Evolutionary conservation across 1,140 invertebrate genomes (phyloP).

Genomic region (Procambarus virginalis): DNA sequence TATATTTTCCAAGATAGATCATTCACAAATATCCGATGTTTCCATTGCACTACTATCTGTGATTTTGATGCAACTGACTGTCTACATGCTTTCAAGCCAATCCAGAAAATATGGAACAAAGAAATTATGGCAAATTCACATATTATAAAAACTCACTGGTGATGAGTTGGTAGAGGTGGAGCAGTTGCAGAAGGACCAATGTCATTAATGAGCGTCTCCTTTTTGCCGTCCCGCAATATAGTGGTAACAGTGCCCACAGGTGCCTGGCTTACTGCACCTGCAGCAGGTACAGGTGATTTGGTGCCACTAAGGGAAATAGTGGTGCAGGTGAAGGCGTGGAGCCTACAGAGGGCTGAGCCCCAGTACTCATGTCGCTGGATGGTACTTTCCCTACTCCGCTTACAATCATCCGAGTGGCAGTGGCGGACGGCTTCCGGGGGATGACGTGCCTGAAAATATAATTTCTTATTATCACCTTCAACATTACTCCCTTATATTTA

Average conservation of each 20-base stretch:
- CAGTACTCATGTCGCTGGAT: conserved; percentile 66
- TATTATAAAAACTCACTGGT: conserved; percentile 30
- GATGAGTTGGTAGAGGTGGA: conserved; percentile 16
- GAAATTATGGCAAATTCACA: background rate
- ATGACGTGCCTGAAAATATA: conserved; percentile 44
- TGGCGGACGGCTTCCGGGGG: conserved; percentile 68
- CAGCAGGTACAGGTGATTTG: conserved; percentile 63
- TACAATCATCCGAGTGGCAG: conserved; percentile 66
- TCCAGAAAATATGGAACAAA: background rate
- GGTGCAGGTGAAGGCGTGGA: conserved; percentile 64
- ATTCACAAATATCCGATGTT: no score
- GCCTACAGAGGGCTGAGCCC: conserved; percentile 54
- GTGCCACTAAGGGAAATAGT: conserved; percentile 43
- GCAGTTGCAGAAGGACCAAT: conserved; percentile 68
- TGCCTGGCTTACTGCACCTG: conserved; percentile 30
- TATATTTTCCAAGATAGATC: no score
- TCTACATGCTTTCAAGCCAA: background rate
- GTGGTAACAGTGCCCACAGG: conserved; percentile 69
- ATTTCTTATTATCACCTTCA: background rate
- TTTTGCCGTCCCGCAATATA: conserved; percentile 74
- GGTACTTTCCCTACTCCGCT: conserved; percentile 68
- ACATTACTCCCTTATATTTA: background rate
- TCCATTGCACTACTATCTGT: no score
- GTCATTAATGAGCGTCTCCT: conserved; percentile 78
- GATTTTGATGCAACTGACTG: no score